Evolutionary conservation across 2,888 invertebrate genomes (phyloP).

Genomic region (Cataglyphis cursor): DNA sequence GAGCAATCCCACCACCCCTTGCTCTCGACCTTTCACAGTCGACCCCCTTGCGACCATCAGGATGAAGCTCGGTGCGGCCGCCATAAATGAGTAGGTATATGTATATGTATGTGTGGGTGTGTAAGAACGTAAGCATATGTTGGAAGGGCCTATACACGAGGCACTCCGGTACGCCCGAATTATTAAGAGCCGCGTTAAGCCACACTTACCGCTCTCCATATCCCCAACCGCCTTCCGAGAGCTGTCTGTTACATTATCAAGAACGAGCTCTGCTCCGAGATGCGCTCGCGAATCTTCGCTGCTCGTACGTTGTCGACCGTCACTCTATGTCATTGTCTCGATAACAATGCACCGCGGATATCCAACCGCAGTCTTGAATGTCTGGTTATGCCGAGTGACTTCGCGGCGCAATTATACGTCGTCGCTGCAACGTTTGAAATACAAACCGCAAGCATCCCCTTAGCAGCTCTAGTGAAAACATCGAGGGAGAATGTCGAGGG

Average conservation of each 20-base stretch:
- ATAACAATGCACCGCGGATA: conserved; percentile 49
- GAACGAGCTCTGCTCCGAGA: conserved; percentile 60
- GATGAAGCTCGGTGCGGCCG: conserved; percentile 62
- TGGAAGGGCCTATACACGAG: conserved; percentile 63
- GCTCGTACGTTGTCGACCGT: conserved; percentile 54
- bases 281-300: conserved; percentile 42
- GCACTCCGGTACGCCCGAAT: conserved; percentile 79
- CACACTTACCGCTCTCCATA: conserved; percentile 75
- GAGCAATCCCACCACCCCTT: conserved; percentile 47
- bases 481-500: background rate
- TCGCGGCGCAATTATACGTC: conserved; percentile 47
- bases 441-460: conserved; percentile 4
- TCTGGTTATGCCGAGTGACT: conserved; percentile 60
- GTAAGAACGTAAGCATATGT: background rate
- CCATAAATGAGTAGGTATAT: conserved; percentile 54
- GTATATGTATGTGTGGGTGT: background rate
- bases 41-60: conserved; percentile 18
- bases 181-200: conserved; percentile 83
- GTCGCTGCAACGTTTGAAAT: conserved; percentile 31
- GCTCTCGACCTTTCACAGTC: conserved; percentile 15
- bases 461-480: background rate
- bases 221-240: conserved; percentile 64
- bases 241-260: conserved; percentile 80
- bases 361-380: conserved; percentile 65
- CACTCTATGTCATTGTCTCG: conserved; percentile 51